phyloP scores from a whole-genome alignment of 1,140 invertebrate genomes.

The Drosophila carrolli region DNA sequence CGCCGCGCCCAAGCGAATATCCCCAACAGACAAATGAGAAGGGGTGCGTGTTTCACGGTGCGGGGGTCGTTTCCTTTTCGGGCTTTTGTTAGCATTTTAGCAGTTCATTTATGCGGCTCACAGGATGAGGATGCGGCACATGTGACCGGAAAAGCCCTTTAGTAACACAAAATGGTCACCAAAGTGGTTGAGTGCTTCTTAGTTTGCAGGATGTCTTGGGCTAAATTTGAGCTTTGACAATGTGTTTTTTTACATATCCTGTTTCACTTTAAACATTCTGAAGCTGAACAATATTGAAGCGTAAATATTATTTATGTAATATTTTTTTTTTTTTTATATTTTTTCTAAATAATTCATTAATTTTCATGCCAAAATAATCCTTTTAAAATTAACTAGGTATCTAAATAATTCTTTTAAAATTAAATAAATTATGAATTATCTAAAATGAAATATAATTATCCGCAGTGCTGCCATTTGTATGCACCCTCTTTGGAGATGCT shows the following conservation, averaged over 20 bases:
- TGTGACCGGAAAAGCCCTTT: conserved; percentile 71
- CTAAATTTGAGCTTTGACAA: neutral
- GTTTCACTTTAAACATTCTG: neutral
- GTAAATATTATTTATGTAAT: too few species aligned
- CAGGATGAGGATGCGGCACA: conserved; percentile 33
- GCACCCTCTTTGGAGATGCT: conserved; percentile 14
- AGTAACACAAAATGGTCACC: conserved; percentile 51
- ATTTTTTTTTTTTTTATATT: too few species aligned
- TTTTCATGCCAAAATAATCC: neutral
- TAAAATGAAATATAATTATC: conserved; percentile 11
- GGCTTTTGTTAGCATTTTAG: conserved; percentile 76
- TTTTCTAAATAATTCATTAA: too few species aligned
- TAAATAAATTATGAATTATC: neutral
- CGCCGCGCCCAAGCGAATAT: conserved; percentile 44
- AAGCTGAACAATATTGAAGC: neutral
- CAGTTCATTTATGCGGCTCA: conserved; percentile 74
- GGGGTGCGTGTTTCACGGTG: conserved; percentile 51
- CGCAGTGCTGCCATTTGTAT: conserved; percentile 35
- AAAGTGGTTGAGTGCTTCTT: conserved; percentile 52
- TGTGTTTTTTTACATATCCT: neutral
- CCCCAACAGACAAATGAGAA: conserved; percentile 63
- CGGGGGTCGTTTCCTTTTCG: conserved; percentile 53
- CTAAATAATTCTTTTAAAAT: neutral
- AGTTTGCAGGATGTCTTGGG: conserved; percentile 15
- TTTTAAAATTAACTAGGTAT: neutral